Conservation (phyloP, 2,888 invertebrate genomes). For the Dendrolimus houi region DNA sequence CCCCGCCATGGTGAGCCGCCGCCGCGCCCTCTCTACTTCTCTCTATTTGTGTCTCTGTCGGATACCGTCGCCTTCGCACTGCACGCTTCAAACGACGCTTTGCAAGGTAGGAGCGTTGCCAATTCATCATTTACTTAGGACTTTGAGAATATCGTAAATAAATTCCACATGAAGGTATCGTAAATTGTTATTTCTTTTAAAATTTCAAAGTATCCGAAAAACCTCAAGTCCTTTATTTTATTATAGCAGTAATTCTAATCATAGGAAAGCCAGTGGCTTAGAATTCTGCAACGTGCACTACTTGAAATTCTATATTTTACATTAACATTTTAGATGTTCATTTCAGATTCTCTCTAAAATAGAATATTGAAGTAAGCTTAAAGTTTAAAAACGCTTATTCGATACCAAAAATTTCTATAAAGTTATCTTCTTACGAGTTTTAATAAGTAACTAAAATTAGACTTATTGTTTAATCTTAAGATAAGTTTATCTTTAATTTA, state of each 20-base stretch:
- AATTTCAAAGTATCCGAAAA: not conserved
- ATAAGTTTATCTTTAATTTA: no score
- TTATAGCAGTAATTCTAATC: not conserved
- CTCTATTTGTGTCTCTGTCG: slow-evolving; percentile 66
- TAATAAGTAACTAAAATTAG: not conserved
- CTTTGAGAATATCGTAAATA: not conserved
- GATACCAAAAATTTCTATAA: not conserved
- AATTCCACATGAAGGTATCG: not conserved
- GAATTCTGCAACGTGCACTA: not conserved
- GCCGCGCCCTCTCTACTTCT: slow-evolving; percentile 62
- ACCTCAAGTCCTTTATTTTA: not conserved
- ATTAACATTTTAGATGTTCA: slow-evolving; percentile 10
- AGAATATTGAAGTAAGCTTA: not conserved
- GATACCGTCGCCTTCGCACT: slow-evolving; percentile 70
- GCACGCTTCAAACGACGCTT: slow-evolving; percentile 70
- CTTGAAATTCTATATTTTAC: slow-evolving; percentile 11
- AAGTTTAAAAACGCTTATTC: not conserved
- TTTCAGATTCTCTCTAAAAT: slow-evolving; percentile 3
- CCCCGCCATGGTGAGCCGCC: slow-evolving; percentile 73
- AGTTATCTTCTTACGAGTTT: not conserved
- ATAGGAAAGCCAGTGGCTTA: not conserved
- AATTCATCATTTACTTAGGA: not conserved
- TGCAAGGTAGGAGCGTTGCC: slow-evolving; percentile 65
- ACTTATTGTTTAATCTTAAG: not conserved
- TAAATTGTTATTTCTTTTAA: not conserved